These are phyloP conservation scores for Saguinus midas DNA, from an alignment of 2,113 vertebrate genomes.

Conservation along the genomic window DNA sequence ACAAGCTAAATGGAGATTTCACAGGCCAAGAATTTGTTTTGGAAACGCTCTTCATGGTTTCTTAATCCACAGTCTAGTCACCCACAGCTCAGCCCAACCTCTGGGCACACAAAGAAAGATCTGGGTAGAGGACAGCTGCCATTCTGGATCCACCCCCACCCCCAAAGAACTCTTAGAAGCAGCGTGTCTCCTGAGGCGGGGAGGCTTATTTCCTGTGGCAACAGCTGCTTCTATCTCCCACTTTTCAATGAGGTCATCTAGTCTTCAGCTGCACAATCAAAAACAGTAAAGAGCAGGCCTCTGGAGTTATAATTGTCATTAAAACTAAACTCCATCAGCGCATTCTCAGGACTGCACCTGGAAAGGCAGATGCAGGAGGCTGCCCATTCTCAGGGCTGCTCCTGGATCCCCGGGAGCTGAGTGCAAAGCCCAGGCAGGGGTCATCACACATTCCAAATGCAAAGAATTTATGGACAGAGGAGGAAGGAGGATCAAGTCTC, in stretches of 20 bases:
- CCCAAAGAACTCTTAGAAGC: neutral
- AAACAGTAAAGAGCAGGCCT: neutral
- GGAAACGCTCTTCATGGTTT: neutral
- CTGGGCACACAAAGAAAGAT: slow-evolving; percentile 44
- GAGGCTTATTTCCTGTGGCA: slow-evolving; percentile 51
- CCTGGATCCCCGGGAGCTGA: neutral
- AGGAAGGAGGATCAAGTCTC: neutral
- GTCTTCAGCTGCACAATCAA: slow-evolving; percentile 52
- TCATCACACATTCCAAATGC: slow-evolving; percentile 44
- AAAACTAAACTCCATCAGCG: slow-evolving; percentile 8
- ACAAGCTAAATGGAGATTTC: neutral
- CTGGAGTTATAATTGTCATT: slow-evolving; percentile 34
- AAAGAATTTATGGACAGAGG: slow-evolving; percentile 12
- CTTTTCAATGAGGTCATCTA: slow-evolving; percentile 65
- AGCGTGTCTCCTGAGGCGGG: neutral
- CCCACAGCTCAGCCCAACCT: slow-evolving; percentile 18
- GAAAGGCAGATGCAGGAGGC: neutral
- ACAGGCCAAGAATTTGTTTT: slow-evolving; percentile 21
- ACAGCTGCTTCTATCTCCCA: slow-evolving; percentile 54
- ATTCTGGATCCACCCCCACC: neutral
- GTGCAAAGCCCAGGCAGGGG: slow-evolving; percentile 32
- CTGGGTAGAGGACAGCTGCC: slow-evolving; percentile 49
- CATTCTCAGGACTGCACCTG: slow-evolving; percentile 27
- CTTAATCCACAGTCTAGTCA: slow-evolving; percentile 33
- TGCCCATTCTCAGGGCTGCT: neutral